These are phyloP conservation scores for Deilephila elpenor DNA, from an alignment of 2,888 invertebrate species.

Conservation along the genomic window DNA sequence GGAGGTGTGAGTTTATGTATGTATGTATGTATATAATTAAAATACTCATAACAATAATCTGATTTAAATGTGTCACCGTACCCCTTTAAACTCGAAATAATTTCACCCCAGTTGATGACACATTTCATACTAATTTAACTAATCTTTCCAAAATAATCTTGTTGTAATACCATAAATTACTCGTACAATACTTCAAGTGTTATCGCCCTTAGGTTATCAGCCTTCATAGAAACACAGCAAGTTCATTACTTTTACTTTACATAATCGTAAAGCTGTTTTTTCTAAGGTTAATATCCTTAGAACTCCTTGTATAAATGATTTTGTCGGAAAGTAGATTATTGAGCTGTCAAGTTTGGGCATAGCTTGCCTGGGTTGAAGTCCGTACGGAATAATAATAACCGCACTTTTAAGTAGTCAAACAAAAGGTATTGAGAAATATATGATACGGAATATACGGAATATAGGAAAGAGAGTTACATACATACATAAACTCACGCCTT, in stretches of 20 bases:
- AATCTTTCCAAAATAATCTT: slow-evolving; percentile 7
- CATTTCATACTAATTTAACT: background rate
- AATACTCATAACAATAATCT: no score
- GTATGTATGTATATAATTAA: no score
- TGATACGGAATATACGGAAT: no score
- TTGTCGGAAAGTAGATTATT: background rate
- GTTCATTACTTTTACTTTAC: slow-evolving; percentile 46
- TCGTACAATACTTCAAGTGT: background rate
- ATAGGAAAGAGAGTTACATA: no score
- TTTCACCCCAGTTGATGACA: no score
- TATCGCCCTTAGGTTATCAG: slow-evolving; percentile 37
- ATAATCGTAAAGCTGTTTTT: background rate
- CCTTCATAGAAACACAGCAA: slow-evolving; percentile 41
- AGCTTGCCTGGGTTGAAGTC: background rate
- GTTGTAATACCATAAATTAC: background rate
- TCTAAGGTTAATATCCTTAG: background rate
- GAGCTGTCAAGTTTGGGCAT: background rate
- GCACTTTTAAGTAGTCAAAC: no score
- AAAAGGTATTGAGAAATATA: no score
- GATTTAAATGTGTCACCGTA: no score
- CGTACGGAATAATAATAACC: background rate
- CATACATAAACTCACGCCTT: no score
- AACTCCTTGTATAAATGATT: background rate
- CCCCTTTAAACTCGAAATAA: no score
- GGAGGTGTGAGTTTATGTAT: no score